These are phyloP conservation scores for Cynoglossus semilaevis DNA, from an alignment of 2,113 vertebrate species.

Conservation along the genomic window DNA sequence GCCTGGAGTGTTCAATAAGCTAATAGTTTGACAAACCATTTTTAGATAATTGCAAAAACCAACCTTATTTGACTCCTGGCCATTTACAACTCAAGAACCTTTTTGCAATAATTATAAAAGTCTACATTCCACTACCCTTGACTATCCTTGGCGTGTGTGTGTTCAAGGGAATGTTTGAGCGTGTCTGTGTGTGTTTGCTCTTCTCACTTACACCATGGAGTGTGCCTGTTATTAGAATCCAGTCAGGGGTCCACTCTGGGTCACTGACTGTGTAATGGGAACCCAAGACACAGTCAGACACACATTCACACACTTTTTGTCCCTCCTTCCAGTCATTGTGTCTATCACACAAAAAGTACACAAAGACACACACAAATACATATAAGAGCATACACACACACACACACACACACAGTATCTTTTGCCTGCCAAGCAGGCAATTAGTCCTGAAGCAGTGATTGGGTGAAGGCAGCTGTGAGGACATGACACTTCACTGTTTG, in stretches of 20 bases:
- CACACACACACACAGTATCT: constrained; percentile 34
- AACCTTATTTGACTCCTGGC: constrained; percentile 6
- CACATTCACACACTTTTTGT: constrained; percentile 21
- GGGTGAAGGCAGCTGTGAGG: constrained; percentile 74
- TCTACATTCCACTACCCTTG: constrained; percentile 29
- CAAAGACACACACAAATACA: constrained; percentile 27
- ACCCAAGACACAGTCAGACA: constrained; percentile 38
- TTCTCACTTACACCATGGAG: constrained; percentile 60
- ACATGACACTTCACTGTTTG: constrained; percentile 70
- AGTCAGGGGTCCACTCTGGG: constrained; percentile 68
- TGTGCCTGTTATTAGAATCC: constrained; percentile 68
- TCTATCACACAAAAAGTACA: constrained; percentile 7
- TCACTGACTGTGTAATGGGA: constrained; percentile 70
- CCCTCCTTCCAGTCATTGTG: constrained; percentile 16
- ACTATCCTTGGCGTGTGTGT: constrained; percentile 9
- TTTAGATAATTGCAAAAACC: constrained; percentile 3
- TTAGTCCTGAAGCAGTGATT: constrained; percentile 80
- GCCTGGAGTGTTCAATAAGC: too few relatives aligned
- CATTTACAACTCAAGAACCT: constrained; percentile 26
- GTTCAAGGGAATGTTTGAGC: constrained; percentile 9
- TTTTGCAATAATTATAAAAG: constrained; percentile 24
- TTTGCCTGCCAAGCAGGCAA: constrained; percentile 74
- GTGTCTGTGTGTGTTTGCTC: constrained; percentile 29
- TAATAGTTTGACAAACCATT: not conserved
- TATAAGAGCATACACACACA: too few relatives aligned